Evolutionary conservation across 2,888 invertebrate species (phyloP), one percentile per base, ranked within the genome.

Genomic region (Allygus modestus): DNA sequence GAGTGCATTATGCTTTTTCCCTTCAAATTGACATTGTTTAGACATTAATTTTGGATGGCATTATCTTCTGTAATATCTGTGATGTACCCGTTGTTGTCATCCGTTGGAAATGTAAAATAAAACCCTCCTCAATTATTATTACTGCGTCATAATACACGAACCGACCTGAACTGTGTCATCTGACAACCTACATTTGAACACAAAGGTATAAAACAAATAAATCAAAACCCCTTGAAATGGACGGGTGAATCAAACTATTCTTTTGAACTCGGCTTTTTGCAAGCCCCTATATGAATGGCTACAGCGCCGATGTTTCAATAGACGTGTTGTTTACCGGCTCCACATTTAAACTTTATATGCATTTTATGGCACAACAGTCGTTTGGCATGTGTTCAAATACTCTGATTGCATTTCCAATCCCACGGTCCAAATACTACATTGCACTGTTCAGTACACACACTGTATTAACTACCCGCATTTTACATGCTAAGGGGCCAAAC

Each of bases 271-370:
- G 9, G 58, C 5, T 23, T 12, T 58, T 20, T 23, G 26, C 58
- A 12, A 51, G 58, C 20, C 58, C 20, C 58, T 5, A n/a, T 51
- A 17, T 37, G 37, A n/a, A n/a, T 37, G 37, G 37, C 37, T 37
- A 15, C 17, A 46, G 1, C 17, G 12, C 58, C 37, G 37, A 37
- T 58, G 58, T 58, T 58, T 58, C 58, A 58, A 58, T 58, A 26
- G 23, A 58, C 20, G 7, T 58, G 58, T 58, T 58, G 26, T 58
- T 20, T 65, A 65, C 12, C 12, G 65, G 28, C 28, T 31, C 65
- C 28, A 65, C 2, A 65, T 65, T 65, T 65, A 65, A n/a, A 65
- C 65, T 65, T 65, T 65, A 65, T 65, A 28, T 28, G 65, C 28
- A 28, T 65, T 65, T 65, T 31, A 65, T 15, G 15, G 31, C 65